Percentiles rank a stretch among this genome's conserved stretches.
Evolutionary conservation across 2,113 vertebrate genomes (phyloP).

Genomic region (Pycnonotus jocosus): DNA sequence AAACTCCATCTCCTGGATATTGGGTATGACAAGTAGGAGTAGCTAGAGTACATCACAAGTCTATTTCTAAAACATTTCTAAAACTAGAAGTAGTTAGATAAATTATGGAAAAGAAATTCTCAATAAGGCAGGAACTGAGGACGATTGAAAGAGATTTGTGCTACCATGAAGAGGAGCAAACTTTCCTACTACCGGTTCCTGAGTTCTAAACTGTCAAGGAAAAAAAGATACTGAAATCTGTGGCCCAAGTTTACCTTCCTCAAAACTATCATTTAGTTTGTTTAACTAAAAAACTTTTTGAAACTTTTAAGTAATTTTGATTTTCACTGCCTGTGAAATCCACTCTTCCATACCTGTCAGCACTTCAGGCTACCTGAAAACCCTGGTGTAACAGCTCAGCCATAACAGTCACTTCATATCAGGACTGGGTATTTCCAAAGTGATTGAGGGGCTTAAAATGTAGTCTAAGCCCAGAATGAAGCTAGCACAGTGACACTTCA

Average conservation of each 20-base stretch:
- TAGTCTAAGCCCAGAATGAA: neutral
- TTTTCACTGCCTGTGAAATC: neutral
- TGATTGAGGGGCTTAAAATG: neutral
- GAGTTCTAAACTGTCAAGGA: neutral
- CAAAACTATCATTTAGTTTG: neutral
- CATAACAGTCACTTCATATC: neutral
- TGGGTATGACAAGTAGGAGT: neutral
- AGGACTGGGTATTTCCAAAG: neutral
- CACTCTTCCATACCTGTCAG: neutral
- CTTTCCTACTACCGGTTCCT: neutral
- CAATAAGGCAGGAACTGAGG: neutral
- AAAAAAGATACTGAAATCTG: neutral
- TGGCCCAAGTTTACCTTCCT: neutral
- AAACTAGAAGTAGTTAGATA: neutral
- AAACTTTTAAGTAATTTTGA: neutral
- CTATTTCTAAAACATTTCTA: neutral
- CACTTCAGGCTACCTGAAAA: neutral
- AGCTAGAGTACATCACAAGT: neutral
- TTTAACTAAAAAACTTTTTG: neutral
- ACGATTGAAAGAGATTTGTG: accelerated
- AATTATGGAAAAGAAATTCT: neutral
- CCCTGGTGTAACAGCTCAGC: neutral
- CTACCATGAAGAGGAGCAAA: neutral
- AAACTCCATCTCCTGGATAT: neutral
- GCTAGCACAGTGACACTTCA: neutral